Conservation (phyloP, 2,888 invertebrate genomes). For the Sthenelais limicola region DNA sequence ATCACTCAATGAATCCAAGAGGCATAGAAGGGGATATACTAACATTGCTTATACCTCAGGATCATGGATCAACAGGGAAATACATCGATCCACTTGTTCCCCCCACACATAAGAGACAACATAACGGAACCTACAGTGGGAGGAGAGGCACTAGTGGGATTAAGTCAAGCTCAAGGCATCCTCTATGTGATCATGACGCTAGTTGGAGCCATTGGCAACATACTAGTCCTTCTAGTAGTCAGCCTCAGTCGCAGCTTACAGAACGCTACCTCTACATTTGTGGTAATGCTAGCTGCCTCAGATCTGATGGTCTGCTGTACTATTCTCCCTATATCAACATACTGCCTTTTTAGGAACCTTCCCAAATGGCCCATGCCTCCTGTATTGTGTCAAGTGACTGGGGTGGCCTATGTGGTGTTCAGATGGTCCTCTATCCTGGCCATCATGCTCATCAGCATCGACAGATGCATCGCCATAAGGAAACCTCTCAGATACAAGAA, state of each 20-base stretch:
- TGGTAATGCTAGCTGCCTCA: conserved; percentile 2
- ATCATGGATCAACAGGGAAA: too few species aligned
- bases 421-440: conserved; percentile 14
- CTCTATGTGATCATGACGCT: too few species aligned
- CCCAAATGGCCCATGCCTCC: not conserved
- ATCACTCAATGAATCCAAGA: too few species aligned
- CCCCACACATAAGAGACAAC: too few species aligned
- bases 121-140: too few species aligned
- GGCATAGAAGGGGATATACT: too few species aligned
- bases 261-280: conserved; percentile 15
- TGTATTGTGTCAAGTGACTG: not conserved
- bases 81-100: too few species aligned
- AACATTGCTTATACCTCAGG: too few species aligned
- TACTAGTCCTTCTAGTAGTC: conserved; percentile 3
- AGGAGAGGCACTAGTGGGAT: too few species aligned
- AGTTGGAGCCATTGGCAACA: conserved; percentile 16
- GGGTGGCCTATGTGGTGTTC: conserved; percentile 9
- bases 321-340: not conserved
- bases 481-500: conserved; percentile 12
- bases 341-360: not conserved
- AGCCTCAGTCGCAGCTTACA: not conserved
- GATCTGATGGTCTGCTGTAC: conserved; percentile 27
- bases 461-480: conserved; percentile 32
- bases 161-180: too few species aligned
- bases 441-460: conserved; percentile 1